Percentiles rank a stretch among this genome's conserved stretches.
These are phyloP conservation scores for Coptodon bakossiorum DNA, from an alignment of 2,113 vertebrate species.

Conservation along the genomic window DNA sequence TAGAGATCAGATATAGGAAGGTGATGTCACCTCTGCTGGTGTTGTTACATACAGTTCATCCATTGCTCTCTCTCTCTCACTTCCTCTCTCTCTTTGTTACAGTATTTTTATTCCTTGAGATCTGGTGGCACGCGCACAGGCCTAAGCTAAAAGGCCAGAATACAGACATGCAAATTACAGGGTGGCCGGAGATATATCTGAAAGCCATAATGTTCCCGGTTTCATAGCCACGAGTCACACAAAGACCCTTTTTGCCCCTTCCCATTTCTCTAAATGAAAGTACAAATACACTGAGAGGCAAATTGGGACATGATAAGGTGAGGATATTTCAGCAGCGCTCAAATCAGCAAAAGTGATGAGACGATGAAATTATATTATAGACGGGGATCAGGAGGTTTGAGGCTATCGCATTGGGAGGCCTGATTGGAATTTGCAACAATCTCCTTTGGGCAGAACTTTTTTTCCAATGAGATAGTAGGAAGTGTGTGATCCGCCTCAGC, in stretches of 20 bases:
- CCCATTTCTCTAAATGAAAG: conserved; percentile 21
- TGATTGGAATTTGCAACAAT: conserved; percentile 63
- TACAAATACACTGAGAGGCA: conserved; percentile 18
- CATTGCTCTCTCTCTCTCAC: neutral
- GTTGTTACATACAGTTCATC: neutral
- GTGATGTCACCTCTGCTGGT: neutral
- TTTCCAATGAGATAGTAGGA: conserved; percentile 8
- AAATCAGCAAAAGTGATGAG: conserved; percentile 41
- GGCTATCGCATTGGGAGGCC: conserved; percentile 25
- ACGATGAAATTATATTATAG: conserved; percentile 44
- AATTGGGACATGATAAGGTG: conserved; percentile 36
- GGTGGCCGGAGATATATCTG: neutral
- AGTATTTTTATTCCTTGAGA: neutral
- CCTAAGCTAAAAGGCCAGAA: neutral
- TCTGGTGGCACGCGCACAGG: neutral
- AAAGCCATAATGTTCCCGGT: neutral
- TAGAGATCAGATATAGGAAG: conserved; percentile 29
- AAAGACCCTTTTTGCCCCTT: neutral
- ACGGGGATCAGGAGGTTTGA: conserved; percentile 16
- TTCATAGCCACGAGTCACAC: neutral
- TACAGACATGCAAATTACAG: conserved; percentile 22
- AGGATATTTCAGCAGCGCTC: conserved; percentile 3
- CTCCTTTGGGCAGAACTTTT: conserved; percentile 32
- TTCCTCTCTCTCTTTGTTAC: neutral
- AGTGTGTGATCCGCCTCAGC: conserved; percentile 47